Evolutionary conservation across 1,140 invertebrate genomes (phyloP), one percentile per base, ranked within the genome.

Genomic region (Bombus fervidus): DNA sequence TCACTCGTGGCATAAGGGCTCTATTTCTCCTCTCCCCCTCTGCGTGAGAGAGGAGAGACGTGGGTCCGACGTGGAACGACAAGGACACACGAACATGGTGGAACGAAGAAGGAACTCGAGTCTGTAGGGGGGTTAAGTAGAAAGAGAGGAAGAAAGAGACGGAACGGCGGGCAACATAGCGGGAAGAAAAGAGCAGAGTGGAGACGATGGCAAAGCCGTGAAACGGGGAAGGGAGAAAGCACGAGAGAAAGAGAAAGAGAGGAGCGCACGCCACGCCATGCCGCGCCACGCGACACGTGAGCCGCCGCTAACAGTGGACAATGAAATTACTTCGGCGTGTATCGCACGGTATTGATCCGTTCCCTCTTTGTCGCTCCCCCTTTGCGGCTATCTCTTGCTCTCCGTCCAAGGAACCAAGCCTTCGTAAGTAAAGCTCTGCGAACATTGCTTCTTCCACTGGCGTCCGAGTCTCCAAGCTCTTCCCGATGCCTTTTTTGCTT

Each of bases 291-390:
- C 91, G 92, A 92, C 92, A 93, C 91, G 92, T 92, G 92, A 93
- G 85, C 89, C 86, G 85, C 90, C 87, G 90, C 89, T 90, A 92
- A 93, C 90, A 93, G 90, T 92, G 92, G 92, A 93, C 93, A 93
- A 93, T 93, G 92, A 92, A 93, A 93, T 93, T 93, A 93, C 92
- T 93, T 93, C 81, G 87, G 91, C 92, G 90, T 91, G 89, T 92
- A 92, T 92, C 88, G 91, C 88, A 88, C 86, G 83, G 90, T 93
- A 93, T 93, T 92, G 92, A 92, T 93, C 92, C 92, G 73, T 81
- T 88, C 90, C 78, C 90, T 91, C 90, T 85, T 83, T 64, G 68
- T 89, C 88, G 68, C 69, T 77, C 64, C 57, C 86, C n/a, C 77
- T 39, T 69, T 22, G n/a, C 62, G 53, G 76, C 78, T 82, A 69